Evolutionary conservation across 2,113 vertebrate species (phyloP).

Genomic region (Megaceryle torquata): DNA sequence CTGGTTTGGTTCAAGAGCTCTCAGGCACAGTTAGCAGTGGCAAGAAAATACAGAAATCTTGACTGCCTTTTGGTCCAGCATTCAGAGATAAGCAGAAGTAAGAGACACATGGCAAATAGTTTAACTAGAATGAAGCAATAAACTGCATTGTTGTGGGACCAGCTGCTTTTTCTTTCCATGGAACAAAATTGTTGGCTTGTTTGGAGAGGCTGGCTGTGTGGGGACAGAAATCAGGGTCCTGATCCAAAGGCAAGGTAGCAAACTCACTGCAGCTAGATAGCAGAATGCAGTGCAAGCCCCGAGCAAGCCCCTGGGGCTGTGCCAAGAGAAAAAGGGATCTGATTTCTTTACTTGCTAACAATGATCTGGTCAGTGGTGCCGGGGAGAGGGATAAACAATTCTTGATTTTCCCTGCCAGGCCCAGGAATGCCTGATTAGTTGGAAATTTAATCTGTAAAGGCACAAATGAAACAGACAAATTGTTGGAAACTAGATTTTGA

Average conservation of each 20-base stretch:
- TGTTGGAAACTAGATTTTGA: slow-evolving; percentile 26
- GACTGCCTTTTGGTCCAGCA: background rate
- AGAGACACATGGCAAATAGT: slow-evolving; percentile 21
- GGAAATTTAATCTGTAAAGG: slow-evolving; percentile 27
- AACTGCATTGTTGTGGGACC: slow-evolving; percentile 18
- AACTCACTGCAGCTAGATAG: background rate
- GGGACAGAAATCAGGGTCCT: background rate
- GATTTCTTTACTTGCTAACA: background rate
- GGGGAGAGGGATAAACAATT: background rate
- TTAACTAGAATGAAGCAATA: background rate
- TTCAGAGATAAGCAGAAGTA: slow-evolving; percentile 22
- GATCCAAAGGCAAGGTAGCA: slow-evolving; percentile 42
- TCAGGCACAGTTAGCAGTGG: background rate
- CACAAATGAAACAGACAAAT: slow-evolving; percentile 32
- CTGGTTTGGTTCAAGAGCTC: background rate
- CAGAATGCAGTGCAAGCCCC: background rate
- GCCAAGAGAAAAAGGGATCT: background rate
- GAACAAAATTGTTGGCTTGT: slow-evolving; percentile 29
- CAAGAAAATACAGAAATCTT: background rate
- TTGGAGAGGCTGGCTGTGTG: background rate
- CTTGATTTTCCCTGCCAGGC: slow-evolving; percentile 25
- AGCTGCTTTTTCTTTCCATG: slow-evolving; percentile 33
- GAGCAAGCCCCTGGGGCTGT: background rate
- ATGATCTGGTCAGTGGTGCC: background rate
- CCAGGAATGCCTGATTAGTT: slow-evolving; percentile 16